Percentiles rank a stretch among this genome's conserved stretches.
Evolutionary conservation across 1,140 invertebrate species (phyloP).

Genomic region (Monochamus saltuarius): DNA sequence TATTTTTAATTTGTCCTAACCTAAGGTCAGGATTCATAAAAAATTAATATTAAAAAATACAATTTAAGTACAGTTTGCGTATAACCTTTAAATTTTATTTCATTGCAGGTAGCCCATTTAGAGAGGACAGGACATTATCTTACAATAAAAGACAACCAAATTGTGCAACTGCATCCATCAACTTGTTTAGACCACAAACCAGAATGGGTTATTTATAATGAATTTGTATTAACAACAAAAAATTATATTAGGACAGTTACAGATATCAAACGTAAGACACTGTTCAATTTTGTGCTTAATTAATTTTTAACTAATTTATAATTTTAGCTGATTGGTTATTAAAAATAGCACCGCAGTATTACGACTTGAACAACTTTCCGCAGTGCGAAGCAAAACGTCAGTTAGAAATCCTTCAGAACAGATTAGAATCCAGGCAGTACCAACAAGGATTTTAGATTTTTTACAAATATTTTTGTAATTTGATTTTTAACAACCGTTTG

Average conservation of each 20-base stretch:
- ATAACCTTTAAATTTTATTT: slow-evolving; percentile 11
- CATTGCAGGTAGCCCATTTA: slow-evolving; percentile 82
- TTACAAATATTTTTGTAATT: slow-evolving; percentile 7
- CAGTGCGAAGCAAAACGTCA: slow-evolving; percentile 95
- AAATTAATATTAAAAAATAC: no score
- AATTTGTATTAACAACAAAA: slow-evolving; percentile 99
- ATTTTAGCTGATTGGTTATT: slow-evolving; percentile 89
- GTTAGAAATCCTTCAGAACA: slow-evolving; percentile 79
- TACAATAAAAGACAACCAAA: slow-evolving; percentile 99
- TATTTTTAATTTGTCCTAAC: slow-evolving; percentile 8
- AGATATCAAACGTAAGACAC: slow-evolving; percentile 92
- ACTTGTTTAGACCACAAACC: slow-evolving; percentile 99
- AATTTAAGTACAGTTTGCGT: no score
- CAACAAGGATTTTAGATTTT: slow-evolving; percentile 77
- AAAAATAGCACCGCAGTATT: slow-evolving; percentile 95
- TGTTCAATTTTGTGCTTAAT: neutral
- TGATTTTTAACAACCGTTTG: neutral
- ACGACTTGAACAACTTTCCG: slow-evolving; percentile 97
- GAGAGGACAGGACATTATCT: slow-evolving; percentile 96
- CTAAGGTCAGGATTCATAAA: no score
- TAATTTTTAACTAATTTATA: slow-evolving; percentile 10
- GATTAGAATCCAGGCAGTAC: slow-evolving; percentile 83
- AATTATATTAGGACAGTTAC: slow-evolving; percentile 99
- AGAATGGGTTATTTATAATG: slow-evolving; percentile 99
- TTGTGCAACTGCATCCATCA: slow-evolving; percentile 97